Conservation (phyloP, 1,140 invertebrate genomes). For the Fopius arisanus region DNA sequence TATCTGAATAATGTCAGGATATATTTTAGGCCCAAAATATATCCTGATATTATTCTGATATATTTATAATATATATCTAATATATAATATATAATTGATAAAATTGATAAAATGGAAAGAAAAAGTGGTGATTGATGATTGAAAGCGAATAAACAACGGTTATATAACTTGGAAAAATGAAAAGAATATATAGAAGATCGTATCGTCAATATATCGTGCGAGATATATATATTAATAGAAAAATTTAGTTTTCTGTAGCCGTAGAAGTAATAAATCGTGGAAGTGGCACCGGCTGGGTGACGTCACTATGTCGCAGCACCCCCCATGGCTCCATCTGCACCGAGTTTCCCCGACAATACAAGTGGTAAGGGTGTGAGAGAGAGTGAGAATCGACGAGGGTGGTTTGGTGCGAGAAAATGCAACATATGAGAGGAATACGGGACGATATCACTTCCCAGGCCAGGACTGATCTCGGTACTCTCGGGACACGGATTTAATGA, state of each 20-base stretch:
- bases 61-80: no score
- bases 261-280: constrained; percentile 2
- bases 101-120: no score
- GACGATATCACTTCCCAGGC: constrained; percentile 42
- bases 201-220: not conserved
- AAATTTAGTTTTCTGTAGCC: not conserved
- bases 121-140: no score
- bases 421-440: constrained; percentile 49
- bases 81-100: no score
- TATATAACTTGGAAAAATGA: not conserved
- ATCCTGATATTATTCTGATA: no score
- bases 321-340: constrained; percentile 34
- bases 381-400: constrained; percentile 15
- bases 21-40: no score
- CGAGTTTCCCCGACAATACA: constrained; percentile 6
- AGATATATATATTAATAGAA: not conserved
- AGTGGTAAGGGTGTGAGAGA: constrained; percentile 12
- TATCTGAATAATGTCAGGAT: no score
- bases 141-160: no score
- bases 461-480: constrained; percentile 31
- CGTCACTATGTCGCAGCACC: constrained; percentile 28
- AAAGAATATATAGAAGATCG: no score
- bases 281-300: constrained; percentile 10
- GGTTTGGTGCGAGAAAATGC: constrained; percentile 13
- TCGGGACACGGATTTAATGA: constrained; percentile 55